Percentiles rank a stretch among this genome's conserved stretches.
Evolutionary conservation across 1,140 invertebrate species (phyloP).

Genomic region (Zaprionus kolodkinae): DNA sequence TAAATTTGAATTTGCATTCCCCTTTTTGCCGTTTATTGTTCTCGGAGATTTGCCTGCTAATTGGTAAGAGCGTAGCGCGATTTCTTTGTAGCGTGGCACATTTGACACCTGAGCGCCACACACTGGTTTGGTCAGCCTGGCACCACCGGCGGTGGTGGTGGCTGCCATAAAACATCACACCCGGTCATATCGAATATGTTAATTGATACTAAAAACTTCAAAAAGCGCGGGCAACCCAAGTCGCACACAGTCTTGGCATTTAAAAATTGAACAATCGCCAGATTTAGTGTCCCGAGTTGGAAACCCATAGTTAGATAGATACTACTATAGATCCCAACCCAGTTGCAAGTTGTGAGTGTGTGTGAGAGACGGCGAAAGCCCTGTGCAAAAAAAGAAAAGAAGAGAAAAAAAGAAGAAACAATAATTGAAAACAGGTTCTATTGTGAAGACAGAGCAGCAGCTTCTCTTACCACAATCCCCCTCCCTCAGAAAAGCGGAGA

Average conservation of each 20-base stretch:
- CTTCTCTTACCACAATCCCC: constrained; percentile 15
- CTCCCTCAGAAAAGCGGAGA: constrained; percentile 27
- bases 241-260: constrained; percentile 43
- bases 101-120: constrained; percentile 45
- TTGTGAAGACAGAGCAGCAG: constrained; percentile 57
- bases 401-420: constrained; percentile 62
- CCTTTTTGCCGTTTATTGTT: background rate
- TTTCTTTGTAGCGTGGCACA: constrained; percentile 50
- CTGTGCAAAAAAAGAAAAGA: constrained; percentile 34
- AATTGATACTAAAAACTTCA: constrained; percentile 75
- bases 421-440: constrained; percentile 80
- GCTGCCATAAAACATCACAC: constrained; percentile 42
- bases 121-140: constrained; percentile 11
- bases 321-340: constrained; percentile 7
- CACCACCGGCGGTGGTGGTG: constrained; percentile 1
- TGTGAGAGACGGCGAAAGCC: constrained; percentile 54
- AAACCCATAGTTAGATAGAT: background rate
- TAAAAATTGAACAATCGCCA: constrained; percentile 39
- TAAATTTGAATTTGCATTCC: constrained; percentile 36
- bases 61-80: constrained; percentile 51
- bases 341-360: constrained; percentile 36
- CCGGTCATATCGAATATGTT: constrained; percentile 67
- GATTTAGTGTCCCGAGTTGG: constrained; percentile 10
- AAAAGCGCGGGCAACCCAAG: constrained; percentile 8
- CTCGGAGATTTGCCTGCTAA: constrained; percentile 47